Evolutionary conservation across 2,113 vertebrate species (phyloP).

Genomic region (Danio rerio): GRCz12tu NC_133198.1:8966501-8967000

Average conservation of each 20-base stretch:
- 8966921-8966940: neutral
- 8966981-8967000: neutral
- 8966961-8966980: neutral
- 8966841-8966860: neutral
- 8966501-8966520: no score
- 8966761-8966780: slow-evolving; percentile 15
- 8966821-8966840: neutral
- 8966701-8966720: neutral
- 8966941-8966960: neutral
- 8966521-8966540: neutral
- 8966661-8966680: neutral
- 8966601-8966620: neutral
- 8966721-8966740: neutral
- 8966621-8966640: neutral
- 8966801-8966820: slow-evolving; percentile 15
- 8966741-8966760: neutral
- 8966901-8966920: neutral
- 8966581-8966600: neutral
- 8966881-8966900: neutral
- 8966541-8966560: neutral
- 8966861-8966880: neutral
- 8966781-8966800: slow-evolving; percentile 22
- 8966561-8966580: neutral
- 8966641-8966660: neutral
- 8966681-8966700: neutral